Conservation (phyloP, 2,113 vertebrate species). For the Pluvianellus socialis region DNA sequence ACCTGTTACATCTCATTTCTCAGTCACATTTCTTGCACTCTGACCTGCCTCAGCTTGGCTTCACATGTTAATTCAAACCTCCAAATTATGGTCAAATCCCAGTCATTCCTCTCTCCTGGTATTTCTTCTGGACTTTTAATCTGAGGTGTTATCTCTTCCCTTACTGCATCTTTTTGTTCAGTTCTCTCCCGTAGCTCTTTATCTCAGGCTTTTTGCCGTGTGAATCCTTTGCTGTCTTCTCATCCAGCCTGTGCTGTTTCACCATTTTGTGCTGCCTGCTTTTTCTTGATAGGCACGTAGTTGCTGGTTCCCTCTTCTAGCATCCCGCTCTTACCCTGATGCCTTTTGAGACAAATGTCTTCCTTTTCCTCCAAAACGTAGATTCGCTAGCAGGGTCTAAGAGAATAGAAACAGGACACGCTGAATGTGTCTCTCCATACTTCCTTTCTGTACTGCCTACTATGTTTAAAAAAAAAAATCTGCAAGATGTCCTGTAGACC, state of each 20-base stretch:
- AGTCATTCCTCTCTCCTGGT: neutral
- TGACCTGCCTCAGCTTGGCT: neutral
- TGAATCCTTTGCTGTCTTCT: neutral
- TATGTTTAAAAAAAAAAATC: neutral
- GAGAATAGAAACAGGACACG: neutral
- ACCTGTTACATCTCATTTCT: neutral
- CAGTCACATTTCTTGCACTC: neutral
- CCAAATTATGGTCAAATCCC: neutral
- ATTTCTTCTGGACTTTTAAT: neutral
- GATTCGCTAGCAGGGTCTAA: neutral
- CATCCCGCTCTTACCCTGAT: neutral
- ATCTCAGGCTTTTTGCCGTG: neutral
- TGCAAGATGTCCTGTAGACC: neutral
- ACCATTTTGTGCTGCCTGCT: neutral
- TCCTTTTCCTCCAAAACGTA: neutral
- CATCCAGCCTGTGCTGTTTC: neutral
- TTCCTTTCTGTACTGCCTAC: neutral
- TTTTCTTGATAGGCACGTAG: neutral
- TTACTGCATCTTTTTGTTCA: neutral
- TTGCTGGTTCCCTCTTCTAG: neutral
- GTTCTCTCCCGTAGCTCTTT: neutral
- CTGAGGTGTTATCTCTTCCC: neutral
- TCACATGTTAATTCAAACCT: neutral
- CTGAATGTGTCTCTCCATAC: neutral
- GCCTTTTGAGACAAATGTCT: neutral